Evolutionary conservation across 2,797 vertebrate genomes (phyloP).

Genomic region (Carcharodon carcharias): DNA sequence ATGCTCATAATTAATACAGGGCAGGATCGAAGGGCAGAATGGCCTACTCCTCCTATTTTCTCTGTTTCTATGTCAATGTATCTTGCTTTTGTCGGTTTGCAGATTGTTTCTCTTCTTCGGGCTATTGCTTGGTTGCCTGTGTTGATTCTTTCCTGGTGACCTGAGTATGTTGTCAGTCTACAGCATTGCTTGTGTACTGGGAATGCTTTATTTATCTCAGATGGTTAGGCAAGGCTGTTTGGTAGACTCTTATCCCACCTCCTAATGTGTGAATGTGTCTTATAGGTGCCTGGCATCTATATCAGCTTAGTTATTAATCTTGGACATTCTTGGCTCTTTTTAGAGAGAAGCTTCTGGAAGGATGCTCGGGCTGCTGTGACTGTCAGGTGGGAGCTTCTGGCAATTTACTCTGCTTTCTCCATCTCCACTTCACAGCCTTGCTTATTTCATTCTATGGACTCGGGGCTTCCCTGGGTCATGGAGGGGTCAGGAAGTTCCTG

Average conservation of each 20-base stretch:
- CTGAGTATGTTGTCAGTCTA: background rate
- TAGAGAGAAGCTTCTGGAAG: too few species aligned
- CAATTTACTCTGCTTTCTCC: too few species aligned
- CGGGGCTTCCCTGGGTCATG: background rate
- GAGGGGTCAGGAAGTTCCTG: background rate
- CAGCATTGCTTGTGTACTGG: background rate
- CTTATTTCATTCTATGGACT: too few species aligned
- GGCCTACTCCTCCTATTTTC: too few species aligned
- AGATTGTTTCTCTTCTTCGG: background rate
- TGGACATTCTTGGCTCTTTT: too few species aligned
- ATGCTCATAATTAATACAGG: too few species aligned
- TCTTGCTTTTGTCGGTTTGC: background rate
- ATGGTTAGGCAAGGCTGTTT: background rate
- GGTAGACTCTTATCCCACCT: background rate
- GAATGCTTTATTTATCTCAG: background rate
- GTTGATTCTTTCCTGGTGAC: too few species aligned
- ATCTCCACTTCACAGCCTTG: too few species aligned
- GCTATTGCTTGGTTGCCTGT: background rate
- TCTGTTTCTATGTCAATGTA: too few species aligned
- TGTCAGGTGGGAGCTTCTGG: background rate
- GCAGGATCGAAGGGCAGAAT: too few species aligned
- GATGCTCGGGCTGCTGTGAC: background rate
- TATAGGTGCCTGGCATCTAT: too few species aligned
- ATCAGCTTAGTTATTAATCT: too few species aligned
- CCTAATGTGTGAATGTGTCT: background rate